A percentile compares a stretch with the other conserved stretches of the same genome.
These are phyloP conservation scores for Penaeus japonicus DNA, from an alignment of 1,140 invertebrate genomes.

Conservation along the genomic window DNA sequence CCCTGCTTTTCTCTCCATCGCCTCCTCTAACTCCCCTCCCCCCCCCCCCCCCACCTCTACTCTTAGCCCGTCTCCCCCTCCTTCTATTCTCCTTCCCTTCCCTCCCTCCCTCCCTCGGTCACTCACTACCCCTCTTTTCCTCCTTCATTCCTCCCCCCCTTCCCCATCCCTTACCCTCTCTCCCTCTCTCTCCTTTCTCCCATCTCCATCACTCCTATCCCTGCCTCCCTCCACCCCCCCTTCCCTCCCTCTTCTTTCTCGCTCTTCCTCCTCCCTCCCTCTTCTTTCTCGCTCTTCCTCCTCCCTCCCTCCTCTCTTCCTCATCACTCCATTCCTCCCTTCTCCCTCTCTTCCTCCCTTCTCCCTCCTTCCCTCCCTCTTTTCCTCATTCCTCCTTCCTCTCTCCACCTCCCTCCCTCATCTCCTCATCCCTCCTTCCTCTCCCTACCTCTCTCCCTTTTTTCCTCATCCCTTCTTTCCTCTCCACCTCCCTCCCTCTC, in stretches of 20 bases:
- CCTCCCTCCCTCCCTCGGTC: background rate
- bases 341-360: background rate
- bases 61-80: background rate
- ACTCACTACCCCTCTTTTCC: background rate
- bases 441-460: too few species aligned
- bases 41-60: too few species aligned
- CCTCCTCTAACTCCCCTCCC: too few species aligned
- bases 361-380: too few species aligned
- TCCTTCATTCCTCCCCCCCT: background rate
- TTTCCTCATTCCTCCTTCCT: background rate
- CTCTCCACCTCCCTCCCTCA: background rate
- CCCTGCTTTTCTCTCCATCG: too few species aligned
- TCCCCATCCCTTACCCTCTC: background rate
- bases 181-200: too few species aligned
- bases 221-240: too few species aligned
- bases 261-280: too few species aligned
- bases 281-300: background rate
- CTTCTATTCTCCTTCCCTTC: background rate
- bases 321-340: background rate
- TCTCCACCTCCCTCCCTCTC: too few species aligned
- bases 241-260: too few species aligned
- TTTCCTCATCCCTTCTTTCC: too few species aligned
- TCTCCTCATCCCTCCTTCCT: background rate
- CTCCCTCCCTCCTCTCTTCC: background rate
- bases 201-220: too few species aligned